Percentiles rank a stretch among this genome's conserved stretches.
phyloP scores from a whole-genome alignment of 1,140 invertebrate genomes.

The Papilio dardanus region DNA sequence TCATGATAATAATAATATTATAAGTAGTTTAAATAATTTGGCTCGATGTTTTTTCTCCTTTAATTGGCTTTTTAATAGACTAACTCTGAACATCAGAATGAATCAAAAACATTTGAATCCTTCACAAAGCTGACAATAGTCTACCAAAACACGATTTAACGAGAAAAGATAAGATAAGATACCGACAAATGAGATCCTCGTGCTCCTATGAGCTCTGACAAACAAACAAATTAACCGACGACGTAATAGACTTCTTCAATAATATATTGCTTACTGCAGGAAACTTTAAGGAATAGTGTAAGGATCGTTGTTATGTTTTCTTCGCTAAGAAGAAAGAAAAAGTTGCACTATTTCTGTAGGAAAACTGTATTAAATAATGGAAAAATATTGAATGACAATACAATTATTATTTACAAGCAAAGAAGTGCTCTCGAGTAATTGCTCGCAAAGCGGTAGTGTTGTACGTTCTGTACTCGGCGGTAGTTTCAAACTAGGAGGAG shows the following conservation, averaged over 20 bases:
- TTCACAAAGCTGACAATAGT: not conserved
- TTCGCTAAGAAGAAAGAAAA: not conserved
- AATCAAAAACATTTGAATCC: not conserved
- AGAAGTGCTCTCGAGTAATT: too few species aligned
- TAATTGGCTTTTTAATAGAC: not conserved
- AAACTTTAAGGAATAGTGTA: not conserved
- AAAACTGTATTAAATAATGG: not conserved
- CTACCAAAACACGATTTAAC: not conserved
- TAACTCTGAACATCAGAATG: not conserved
- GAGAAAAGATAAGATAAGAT: slow-evolving; percentile 11
- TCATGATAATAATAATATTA: too few species aligned
- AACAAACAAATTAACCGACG: slow-evolving; percentile 18
- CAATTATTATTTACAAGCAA: too few species aligned
- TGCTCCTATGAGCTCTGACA: not conserved
- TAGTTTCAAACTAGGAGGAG: too few species aligned
- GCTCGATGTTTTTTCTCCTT: too few species aligned
- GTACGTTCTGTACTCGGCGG: too few species aligned
- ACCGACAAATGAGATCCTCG: not conserved
- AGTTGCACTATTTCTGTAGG: not conserved
- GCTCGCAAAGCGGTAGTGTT: too few species aligned
- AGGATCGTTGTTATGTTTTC: not conserved
- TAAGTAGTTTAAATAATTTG: too few species aligned
- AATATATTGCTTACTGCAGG: slow-evolving; percentile 4
- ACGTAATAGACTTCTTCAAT: not conserved
- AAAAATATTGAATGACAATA: too few species aligned